Percentiles rank a stretch among this genome's conserved stretches.
These are phyloP conservation scores for Antedon mediterranea DNA, from an alignment of 53 echinoderm and acorn worm species.

Conservation along the genomic window DNA sequence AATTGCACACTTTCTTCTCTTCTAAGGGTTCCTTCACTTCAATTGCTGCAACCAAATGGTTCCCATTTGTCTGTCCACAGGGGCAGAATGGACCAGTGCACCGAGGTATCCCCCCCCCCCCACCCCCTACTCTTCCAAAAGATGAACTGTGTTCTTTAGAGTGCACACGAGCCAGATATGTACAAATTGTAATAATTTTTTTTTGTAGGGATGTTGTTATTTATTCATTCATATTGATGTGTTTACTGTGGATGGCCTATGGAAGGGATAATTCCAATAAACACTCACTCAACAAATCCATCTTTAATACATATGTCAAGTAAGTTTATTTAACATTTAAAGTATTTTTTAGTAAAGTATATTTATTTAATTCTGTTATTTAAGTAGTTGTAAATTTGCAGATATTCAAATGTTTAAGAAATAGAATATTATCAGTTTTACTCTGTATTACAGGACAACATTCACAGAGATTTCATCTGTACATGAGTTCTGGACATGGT, in stretches of 20 bases:
- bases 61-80: too few species aligned
- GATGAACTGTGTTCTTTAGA: too few species aligned
- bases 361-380: neutral
- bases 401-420: too few species aligned
- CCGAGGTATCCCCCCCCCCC: too few species aligned
- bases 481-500: conserved; percentile 59
- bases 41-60: too few species aligned
- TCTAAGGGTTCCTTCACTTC: too few species aligned
- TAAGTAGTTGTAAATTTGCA: too few species aligned
- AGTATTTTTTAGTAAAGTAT: too few species aligned
- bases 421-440: neutral
- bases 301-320: conserved; percentile 49
- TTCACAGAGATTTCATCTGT: conserved; percentile 42
- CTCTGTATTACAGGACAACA: conserved; percentile 29
- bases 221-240: conserved; percentile 44
- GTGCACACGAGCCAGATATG: too few species aligned
- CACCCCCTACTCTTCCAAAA: too few species aligned
- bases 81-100: too few species aligned
- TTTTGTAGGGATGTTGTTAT: conserved; percentile 53
- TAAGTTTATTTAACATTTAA: conserved; percentile 19
- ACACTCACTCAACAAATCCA: conserved; percentile 44
- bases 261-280: conserved; percentile 48
- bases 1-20: too few species aligned
- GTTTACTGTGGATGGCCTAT: conserved; percentile 83
- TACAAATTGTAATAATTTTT: conserved; percentile 4